Percentiles rank a stretch among this genome's conserved stretches.
phyloP scores from a whole-genome alignment of 2,797 vertebrate genomes.

The Mareca strepera region DNA sequence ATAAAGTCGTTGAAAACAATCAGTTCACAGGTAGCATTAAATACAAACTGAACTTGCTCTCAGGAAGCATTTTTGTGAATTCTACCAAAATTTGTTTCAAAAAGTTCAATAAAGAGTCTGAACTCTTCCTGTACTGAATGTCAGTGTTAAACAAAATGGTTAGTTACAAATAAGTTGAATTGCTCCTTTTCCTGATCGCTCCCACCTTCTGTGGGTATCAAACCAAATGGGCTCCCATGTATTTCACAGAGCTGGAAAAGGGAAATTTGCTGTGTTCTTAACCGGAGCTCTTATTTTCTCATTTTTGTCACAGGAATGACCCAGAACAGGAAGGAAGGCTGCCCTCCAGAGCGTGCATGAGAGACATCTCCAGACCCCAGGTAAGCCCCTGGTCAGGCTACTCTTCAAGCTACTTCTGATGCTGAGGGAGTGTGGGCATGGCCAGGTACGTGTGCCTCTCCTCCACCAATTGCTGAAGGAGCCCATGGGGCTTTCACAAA shows the following conservation, averaged over 20 bases:
- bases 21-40: background rate
- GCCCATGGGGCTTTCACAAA: background rate
- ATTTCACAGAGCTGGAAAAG: background rate
- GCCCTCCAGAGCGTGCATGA: fast-evolving
- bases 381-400: background rate
- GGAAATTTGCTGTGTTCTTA: background rate
- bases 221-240: background rate
- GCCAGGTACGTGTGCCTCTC: background rate
- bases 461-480: background rate
- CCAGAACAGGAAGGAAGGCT: background rate
- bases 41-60: background rate
- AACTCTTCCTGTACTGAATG: background rate
- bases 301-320: background rate
- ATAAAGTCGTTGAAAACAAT: background rate
- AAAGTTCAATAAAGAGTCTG: background rate
- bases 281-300: background rate
- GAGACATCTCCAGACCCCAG: background rate
- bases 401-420: background rate
- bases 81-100: background rate
- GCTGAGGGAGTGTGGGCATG: fast-evolving
- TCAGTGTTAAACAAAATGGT: background rate
- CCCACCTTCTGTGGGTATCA: background rate
- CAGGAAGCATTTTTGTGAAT: background rate
- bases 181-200: background rate
- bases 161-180: background rate